Base-by-base conservation (phyloP, 2,113 vertebrate genomes). In the Scomber japonicus region DNA sequence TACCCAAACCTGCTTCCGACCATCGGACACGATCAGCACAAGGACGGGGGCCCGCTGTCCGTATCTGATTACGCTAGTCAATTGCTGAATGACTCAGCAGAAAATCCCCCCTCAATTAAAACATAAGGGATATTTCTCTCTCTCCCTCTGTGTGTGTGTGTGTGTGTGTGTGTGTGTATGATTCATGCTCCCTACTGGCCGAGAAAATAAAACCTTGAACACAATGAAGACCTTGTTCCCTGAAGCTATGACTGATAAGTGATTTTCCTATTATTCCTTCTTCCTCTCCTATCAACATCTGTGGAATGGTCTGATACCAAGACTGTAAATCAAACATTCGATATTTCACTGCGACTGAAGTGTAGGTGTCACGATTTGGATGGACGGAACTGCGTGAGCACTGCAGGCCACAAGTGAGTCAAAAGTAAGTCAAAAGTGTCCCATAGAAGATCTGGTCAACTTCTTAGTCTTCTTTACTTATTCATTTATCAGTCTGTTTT, bases 1-100 rank as follows among this genome's bases (percentile, higher is more conserved):
- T 82, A 27, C 83, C 30, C 77, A 67, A 45, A 40, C 16, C 50
- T 11, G 45, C 75, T 62, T 82, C 67, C 4, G 24, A 78, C 44
- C 53, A 75, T 75, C 48, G 46, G 53, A 65, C 30, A 55, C 3
- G 0, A 53, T 51, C 77, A 65, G 51, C n/a, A 30, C 49, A 30
- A 27, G 3, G 6, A 73, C 17, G 50, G 24, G 46, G 46, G 64
- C 48, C 75, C 57, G 49, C 63, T 59, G 74, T 82, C 80, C 81
- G 46, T 71, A 40, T 89, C 84, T 53, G 50, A 87, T 84, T 66
- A 76, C 71, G 63, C 64, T 12, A 0, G 48, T 85, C 82, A 71
- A 76, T 81, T 80, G 83, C 61, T 83, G 69, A 75, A 80, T 91
- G 86, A 92, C 75, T 91, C 83, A 85, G 86, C 85, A 84, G 30